These are phyloP conservation scores for Thamnaconus septentrionalis DNA, from an alignment of 2,113 vertebrate genomes.

Conservation along the genomic window DNA sequence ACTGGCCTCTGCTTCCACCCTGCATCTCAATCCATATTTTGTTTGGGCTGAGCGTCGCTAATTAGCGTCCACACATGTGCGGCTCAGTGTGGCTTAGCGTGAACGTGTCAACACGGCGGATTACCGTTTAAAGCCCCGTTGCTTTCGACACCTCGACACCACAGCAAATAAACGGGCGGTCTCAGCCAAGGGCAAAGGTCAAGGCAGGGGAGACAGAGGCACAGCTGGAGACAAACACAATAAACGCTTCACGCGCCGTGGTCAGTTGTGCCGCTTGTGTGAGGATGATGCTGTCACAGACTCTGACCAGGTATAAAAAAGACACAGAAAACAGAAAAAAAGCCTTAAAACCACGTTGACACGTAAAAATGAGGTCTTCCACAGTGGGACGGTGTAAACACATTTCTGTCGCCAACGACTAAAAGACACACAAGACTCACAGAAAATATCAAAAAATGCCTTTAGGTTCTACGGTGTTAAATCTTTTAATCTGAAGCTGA, in stretches of 20 bases:
- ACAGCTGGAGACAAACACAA: not conserved
- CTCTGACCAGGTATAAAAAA: constrained; percentile 10
- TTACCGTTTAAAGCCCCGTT: not conserved
- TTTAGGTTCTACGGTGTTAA: too few species aligned
- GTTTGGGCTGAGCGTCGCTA: not conserved
- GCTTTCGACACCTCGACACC: constrained; percentile 18
- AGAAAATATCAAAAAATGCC: too few species aligned
- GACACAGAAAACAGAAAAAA: not conserved
- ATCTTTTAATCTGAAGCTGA: not conserved
- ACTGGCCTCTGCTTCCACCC: not conserved
- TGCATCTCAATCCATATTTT: not conserved
- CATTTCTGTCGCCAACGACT: not conserved
- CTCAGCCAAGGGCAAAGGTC: constrained; percentile 1
- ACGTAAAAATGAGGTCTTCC: too few species aligned
- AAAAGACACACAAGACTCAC: too few species aligned
- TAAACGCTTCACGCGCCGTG: constrained; percentile 1
- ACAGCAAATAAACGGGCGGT: not conserved
- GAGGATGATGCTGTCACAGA: not conserved
- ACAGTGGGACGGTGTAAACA: too few species aligned
- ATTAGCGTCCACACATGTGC: constrained; percentile 14
- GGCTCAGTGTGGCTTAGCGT: constrained; percentile 11
- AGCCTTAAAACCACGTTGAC: too few species aligned
- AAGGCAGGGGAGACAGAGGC: not conserved
- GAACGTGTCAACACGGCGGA: constrained; percentile 19
- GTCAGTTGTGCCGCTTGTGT: not conserved